Base-by-base conservation (phyloP, 2,113 vertebrate species). In the Ondatra zibethicus region DNA sequence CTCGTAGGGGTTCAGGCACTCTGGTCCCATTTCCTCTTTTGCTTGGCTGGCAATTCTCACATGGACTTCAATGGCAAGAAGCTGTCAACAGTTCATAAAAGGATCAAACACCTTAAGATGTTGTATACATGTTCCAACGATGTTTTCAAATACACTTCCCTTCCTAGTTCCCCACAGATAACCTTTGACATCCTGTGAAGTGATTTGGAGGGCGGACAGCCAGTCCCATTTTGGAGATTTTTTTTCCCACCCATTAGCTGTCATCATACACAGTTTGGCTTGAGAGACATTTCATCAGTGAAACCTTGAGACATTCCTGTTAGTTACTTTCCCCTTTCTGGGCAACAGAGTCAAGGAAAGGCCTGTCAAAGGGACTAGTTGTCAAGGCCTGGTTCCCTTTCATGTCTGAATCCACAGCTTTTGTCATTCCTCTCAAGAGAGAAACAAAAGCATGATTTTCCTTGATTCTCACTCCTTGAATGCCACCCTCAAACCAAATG, bases 121-220 rank as follows among this genome's bases (percentile, higher is more conserved):
- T 95, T 98, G 95, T n/a, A 16, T 98, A 98, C 93, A 97, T 96
- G 97, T 93, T 96, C 97, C 96, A 97, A 96, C 81, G 96, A 98
- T 98, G 98, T 98, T 98, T 98, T 98, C 97, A 98, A 97, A 98
- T 98, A 95, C 85, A 94, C 89, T 98, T 98, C 98, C 97, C 98
- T 91, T 97, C 97, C 97, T 96, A 94, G 96, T 98, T 98, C 96
- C 98, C 98, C 92, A 88, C 90, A 98, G 97, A 98, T 98, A 98
- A 98, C 95, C 95, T 97, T 98, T 98, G 98, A 98, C 97, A 96
- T 92, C 92, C 80, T 94, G 96, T 39, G 68, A 96, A 97, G 94
- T 87, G 89, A 93, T 97, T 65, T 94, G 85, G 94, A 98, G 92
- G 95, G 94, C 23, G 77, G 95, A 95, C 96, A 97, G 45, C 96